phyloP scores from a whole-genome alignment of 2,797 vertebrate species.

The Tadarida brasiliensis region DNA sequence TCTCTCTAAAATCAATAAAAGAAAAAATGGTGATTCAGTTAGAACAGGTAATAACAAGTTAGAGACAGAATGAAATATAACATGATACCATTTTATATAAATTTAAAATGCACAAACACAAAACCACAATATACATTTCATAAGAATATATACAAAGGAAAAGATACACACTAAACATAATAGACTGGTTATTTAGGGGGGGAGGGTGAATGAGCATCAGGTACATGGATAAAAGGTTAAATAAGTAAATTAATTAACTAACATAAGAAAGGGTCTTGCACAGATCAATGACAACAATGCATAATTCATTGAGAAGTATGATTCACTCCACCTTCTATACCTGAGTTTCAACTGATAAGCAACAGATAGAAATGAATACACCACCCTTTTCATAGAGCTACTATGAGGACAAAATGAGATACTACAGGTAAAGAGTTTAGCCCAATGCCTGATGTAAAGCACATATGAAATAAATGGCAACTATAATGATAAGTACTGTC shows the following conservation, averaged over 20 bases:
- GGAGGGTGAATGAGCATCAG: not conserved
- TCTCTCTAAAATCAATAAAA: too few relatives aligned
- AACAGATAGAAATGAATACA: not conserved
- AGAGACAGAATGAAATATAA: conserved; percentile 57
- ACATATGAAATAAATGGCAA: conserved; percentile 14
- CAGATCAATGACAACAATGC: not conserved
- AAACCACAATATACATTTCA: not conserved
- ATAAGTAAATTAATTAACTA: conserved; percentile 49
- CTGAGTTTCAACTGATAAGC: not conserved
- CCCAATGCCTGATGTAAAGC: not conserved
- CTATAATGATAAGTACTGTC: not conserved
- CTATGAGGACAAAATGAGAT: conserved; percentile 5
- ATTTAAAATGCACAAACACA: conserved; percentile 51
- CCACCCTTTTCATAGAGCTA: not conserved
- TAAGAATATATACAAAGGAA: conserved; percentile 52
- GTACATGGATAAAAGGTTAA: not conserved
- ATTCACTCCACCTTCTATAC: not conserved
- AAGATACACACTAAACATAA: not conserved
- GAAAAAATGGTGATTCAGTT: not conserved
- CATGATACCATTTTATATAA: conserved; percentile 46
- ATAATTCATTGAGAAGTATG: conserved; percentile 10
- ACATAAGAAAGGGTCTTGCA: not conserved
- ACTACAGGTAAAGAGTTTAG: not conserved
- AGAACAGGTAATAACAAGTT: conserved; percentile 34
- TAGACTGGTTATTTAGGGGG: not conserved